Base-by-base conservation (phyloP, 35 echinoderm and acorn worm genomes). In the Patiria miniata region DNA sequence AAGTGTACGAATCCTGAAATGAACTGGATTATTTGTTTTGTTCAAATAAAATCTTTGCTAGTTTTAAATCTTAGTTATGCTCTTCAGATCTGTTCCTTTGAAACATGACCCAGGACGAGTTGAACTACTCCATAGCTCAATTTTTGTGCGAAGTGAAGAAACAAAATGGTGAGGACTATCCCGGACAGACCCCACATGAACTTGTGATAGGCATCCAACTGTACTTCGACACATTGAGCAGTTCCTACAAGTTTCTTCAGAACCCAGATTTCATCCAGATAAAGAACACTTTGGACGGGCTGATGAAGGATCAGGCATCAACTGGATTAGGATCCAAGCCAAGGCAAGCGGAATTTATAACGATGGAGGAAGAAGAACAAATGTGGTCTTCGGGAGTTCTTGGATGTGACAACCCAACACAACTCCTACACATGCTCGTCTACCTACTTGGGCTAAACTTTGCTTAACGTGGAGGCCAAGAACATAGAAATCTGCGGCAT, bases 151-250 rank as follows among this genome's bases (percentile, higher is more conserved):
- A 81, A 50, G 39, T 81, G 39, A 81, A 50, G 8, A 81, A 81
- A 21, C 15, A 32, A 39, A 81, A 81, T 42, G 34, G 78, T 8
- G 78, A 81, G 21, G 78, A 81, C 37, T 81, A 81, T 50, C 78
- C 78, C 21, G 78, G 78, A 21, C 39, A 50, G 23, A 81, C 78
- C n/a, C 39, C 40, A n/a, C 78, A 81, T 81, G 78, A 81, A 42
- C 14, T 81, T 2, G 78, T 40, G 36, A 42, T 81, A 32, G 38
- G 78, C 34, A 14, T 81, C 4, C 78, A 81, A 50, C 39, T 81
- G 16, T 21, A 81, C 21, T 81, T 81, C 51, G 39, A 81, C 8
- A 14, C 26, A 17, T 26, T n/a, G n/a, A 47, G 39, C 39, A 14
- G 16, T 1, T 7, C 37, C 6, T 42, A 42, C 15, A 81, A 81